A percentile compares a stretch with the other conserved stretches of the same genome.
phyloP scores from a whole-genome alignment of 1,140 invertebrate genomes.

The Trissolcus basalis region DNA sequence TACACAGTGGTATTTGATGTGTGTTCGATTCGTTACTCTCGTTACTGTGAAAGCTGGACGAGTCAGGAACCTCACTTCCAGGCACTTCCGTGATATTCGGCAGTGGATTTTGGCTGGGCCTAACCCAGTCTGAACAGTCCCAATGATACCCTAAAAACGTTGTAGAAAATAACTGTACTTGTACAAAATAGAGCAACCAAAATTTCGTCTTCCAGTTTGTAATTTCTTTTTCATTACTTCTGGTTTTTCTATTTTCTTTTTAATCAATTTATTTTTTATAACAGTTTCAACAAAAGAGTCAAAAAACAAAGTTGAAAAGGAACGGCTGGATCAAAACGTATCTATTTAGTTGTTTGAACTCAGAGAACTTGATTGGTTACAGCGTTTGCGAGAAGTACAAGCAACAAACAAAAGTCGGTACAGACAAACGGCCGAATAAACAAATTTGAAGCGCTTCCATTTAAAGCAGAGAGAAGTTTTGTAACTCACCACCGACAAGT shows the following conservation, averaged over 20 bases:
- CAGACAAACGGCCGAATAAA: slow-evolving; percentile 29
- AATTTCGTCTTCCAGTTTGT: background rate
- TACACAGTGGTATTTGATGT: slow-evolving; percentile 77
- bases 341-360: no score
- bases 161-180: slow-evolving; percentile 69
- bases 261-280: no score
- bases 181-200: slow-evolving; percentile 41
- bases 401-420: slow-evolving; percentile 21
- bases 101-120: slow-evolving; percentile 86
- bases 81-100: slow-evolving; percentile 95
- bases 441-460: slow-evolving; percentile 24
- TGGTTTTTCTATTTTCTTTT: background rate
- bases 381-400: background rate
- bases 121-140: slow-evolving; percentile 97
- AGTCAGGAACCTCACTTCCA: slow-evolving; percentile 92
- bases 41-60: slow-evolving; percentile 91
- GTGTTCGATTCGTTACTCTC: slow-evolving; percentile 88
- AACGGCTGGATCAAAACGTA: no score
- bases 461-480: slow-evolving; percentile 42
- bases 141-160: slow-evolving; percentile 89
- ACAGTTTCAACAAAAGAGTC: no score
- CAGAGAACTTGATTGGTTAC: no score
- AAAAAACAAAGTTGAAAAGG: no score
- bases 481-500: slow-evolving; percentile 76
- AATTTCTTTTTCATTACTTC: no score